phyloP scores from a whole-genome alignment of 2,888 invertebrate species.

The Scaptomyza caliginosa region DNA sequence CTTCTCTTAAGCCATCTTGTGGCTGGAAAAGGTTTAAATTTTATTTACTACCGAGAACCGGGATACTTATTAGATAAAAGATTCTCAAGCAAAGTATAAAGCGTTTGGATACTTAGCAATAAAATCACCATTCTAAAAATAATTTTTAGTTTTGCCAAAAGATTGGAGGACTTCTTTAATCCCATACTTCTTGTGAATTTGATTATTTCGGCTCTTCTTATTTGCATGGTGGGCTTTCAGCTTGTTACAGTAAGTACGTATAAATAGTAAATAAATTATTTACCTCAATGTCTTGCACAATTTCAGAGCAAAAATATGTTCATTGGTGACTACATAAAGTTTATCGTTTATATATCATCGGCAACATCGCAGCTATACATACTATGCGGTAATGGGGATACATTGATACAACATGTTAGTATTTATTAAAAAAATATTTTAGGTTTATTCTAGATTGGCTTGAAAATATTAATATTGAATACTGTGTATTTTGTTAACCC shows the following conservation, averaged over 20 bases:
- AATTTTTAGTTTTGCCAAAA: conserved; percentile 72
- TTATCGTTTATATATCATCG: conserved; percentile 82
- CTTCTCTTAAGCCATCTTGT: too few species aligned
- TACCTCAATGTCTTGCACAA: neutral
- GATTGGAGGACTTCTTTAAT: conserved; percentile 81
- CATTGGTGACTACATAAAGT: conserved; percentile 81
- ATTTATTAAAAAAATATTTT: neutral
- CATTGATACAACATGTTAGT: conserved; percentile 82
- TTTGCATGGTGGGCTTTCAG: conserved; percentile 84
- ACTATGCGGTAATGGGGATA: conserved; percentile 82
- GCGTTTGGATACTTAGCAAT: neutral
- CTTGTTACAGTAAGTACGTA: conserved; percentile 76
- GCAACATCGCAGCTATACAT: conserved; percentile 81
- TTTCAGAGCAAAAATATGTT: conserved; percentile 79
- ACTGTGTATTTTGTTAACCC: too few species aligned
- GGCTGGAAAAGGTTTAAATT: too few species aligned
- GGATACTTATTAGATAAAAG: too few species aligned
- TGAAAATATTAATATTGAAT: too few species aligned
- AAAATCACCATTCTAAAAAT: neutral
- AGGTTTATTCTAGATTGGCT: too few species aligned
- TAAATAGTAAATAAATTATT: neutral
- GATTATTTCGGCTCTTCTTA: conserved; percentile 81
- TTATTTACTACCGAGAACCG: too few species aligned
- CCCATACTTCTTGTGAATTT: conserved; percentile 82
- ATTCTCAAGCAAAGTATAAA: too few species aligned